Base-by-base conservation (phyloP, 2,113 vertebrate species). In the Syngnathus scovelli region DNA sequence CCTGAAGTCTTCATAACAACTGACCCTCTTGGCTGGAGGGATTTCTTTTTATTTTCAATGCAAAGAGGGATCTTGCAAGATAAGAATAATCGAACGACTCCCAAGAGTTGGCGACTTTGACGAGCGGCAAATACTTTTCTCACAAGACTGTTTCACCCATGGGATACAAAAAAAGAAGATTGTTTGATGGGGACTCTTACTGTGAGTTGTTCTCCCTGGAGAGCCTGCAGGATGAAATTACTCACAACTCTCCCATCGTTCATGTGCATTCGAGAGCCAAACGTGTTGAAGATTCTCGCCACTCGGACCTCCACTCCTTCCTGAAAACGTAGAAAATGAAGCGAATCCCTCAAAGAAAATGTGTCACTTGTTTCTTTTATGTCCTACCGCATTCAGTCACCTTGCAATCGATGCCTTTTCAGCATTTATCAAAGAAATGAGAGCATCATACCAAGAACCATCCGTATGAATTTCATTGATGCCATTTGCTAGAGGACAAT, bases 251-350 rank as follows among this genome's bases (percentile, higher is more conserved):
- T 92, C 12, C 97, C 97, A 0, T 99, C 97, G 0, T 99, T 98
- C 97, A 99, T 99, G 87, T 99, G 97, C 97, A 99, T 99, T 38
- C 97, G 90, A 12, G 97, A 96, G 41, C 97, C 97, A 61, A 98
- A 99, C 0, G 97, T 99, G 85, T 99, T 99, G 90, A 99, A 99
- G 89, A 99, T 99, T 68, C 96, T 91, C 2, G 97, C 96, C 83
- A 99, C 96, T 0, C 97, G 88, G 56, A 99, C 97, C 87, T 99
- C 96, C 19, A 99, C 96, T 6, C 96, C 97, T 86, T 99, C 96
- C 97, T 99, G 89, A 59, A 68, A 77, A 64, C 13, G 76, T 8
- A 78, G 7, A 23, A 62, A 62, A 23, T 7, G 44, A 6, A 16
- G 21, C 1, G n/a, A n/a, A n/a, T n/a, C n/a, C n/a, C n/a, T n/a